Base-by-base conservation (phyloP, 2,888 invertebrate genomes). In the Cremastinae sp. region DNA sequence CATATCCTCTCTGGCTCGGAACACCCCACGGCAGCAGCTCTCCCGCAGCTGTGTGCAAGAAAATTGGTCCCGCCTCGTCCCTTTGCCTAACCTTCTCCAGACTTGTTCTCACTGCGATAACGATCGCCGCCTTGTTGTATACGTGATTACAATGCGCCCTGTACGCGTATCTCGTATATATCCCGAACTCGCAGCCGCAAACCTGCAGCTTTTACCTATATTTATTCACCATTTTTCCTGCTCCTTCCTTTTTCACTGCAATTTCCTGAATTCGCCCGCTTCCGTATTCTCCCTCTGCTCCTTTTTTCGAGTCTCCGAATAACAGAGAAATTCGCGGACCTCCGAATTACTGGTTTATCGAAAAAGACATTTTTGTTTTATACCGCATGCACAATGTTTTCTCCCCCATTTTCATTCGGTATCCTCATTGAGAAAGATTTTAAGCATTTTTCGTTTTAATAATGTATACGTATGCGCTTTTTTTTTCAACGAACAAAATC, bases 71-170 rank as follows among this genome's bases (percentile, higher is more conserved):
- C 62, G 66, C 18, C 43, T 18, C 43, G 20, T 45, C 66, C 51
- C 22, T 14, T 22, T 34, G 12, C 38, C 41, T 38, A 38, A 14
- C 66, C 54, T 47, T 62, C 41, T 16, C 20, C 53, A 41, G 58
- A 28, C 62, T 51, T 68, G 38, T 12, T 58, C 0, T 47, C 49
- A 12, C 38, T 1, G 38, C 54, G 72, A 75, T 75, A 71, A 68
- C 68, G 66, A 75, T 72, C 72, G 58, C 14, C 18, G 49, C 18
- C 47, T 16, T 14, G n/a, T n/a, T n/a, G 71, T 59, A 62, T 53
- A 62, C 72, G 75, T 75, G 72, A 75, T 75, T 75, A 72, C 72
- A 62, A 71, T 64, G 61, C 75, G 43, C 28, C 16, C 5, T 5
- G 20, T 75, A 34, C 41, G 41, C 62, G 58, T 58, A 61, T 58